phyloP scores from a whole-genome alignment of 2,797 vertebrate genomes.

The Falco rusticolus region DNA sequence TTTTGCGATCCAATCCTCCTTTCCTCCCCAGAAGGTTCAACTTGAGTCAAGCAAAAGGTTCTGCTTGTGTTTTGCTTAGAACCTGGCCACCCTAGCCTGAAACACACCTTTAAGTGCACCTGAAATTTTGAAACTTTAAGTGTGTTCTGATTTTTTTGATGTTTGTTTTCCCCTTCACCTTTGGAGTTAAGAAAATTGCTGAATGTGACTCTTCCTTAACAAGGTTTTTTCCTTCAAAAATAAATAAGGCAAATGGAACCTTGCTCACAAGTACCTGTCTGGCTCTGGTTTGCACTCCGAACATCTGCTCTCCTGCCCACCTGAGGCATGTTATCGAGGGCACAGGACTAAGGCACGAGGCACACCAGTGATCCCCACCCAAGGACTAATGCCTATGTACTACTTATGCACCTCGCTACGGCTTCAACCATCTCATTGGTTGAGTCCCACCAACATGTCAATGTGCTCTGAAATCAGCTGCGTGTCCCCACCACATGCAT shows the following conservation, averaged over 20 bases:
- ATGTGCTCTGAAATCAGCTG: not conserved
- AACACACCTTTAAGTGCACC: not conserved
- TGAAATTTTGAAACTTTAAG: not conserved
- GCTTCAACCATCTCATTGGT: not conserved
- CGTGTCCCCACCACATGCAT: fast-evolving
- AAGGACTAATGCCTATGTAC: fast-evolving
- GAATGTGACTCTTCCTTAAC: not conserved
- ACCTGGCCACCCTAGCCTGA: not conserved
- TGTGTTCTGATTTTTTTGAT: not conserved
- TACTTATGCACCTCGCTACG: not conserved
- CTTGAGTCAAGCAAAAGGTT: not conserved
- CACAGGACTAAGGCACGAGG: not conserved
- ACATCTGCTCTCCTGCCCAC: not conserved
- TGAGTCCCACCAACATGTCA: not conserved
- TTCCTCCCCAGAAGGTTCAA: not conserved
- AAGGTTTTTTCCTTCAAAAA: not conserved
- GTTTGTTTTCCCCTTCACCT: not conserved
- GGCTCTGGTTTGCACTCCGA: not conserved
- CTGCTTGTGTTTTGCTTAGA: not conserved
- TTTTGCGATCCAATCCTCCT: not conserved
- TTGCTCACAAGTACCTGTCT: not conserved
- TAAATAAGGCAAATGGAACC: not conserved
- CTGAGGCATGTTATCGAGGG: fast-evolving
- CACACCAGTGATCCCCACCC: not conserved
- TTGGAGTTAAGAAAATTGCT: not conserved